Evolutionary conservation across 2,888 invertebrate species (phyloP).

Genomic region (Caenorhabditis macrosperma): DNA sequence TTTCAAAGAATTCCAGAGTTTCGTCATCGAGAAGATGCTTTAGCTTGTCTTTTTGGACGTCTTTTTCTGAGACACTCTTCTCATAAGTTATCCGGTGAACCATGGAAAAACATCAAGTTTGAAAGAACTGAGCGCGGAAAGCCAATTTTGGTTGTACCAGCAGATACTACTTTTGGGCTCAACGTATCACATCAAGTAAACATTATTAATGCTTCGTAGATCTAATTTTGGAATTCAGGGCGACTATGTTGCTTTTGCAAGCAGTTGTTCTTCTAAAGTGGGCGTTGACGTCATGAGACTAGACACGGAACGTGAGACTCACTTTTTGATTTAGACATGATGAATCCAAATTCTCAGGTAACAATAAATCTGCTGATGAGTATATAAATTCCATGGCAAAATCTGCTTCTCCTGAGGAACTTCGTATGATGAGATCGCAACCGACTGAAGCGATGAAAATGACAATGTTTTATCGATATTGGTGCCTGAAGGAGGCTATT

Average conservation of each 20-base stretch:
- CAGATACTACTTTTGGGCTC: slow-evolving; percentile 72
- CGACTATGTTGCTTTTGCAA: slow-evolving; percentile 79
- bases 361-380: slow-evolving; percentile 79
- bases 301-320: slow-evolving; percentile 73
- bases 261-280: slow-evolving; percentile 75
- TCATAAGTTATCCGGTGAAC: slow-evolving; percentile 72
- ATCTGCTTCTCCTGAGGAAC: slow-evolving; percentile 76
- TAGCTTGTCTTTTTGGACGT: slow-evolving; percentile 76
- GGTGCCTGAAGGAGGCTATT: slow-evolving; percentile 80
- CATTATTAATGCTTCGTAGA: not conserved
- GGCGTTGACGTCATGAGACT: slow-evolving; percentile 80
- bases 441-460: slow-evolving; percentile 79
- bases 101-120: slow-evolving; percentile 76
- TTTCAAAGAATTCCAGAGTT: slow-evolving; percentile 72
- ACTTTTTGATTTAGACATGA: not conserved
- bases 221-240: slow-evolving; percentile 66
- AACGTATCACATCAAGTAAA: slow-evolving; percentile 79
- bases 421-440: slow-evolving; percentile 76
- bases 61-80: slow-evolving; percentile 76
- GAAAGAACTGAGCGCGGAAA: slow-evolving; percentile 79
- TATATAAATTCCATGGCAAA: slow-evolving; percentile 80
- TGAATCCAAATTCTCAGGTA: slow-evolving; percentile 61
- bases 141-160: slow-evolving; percentile 75
- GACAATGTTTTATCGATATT: slow-evolving; percentile 79
- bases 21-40: slow-evolving; percentile 76